phyloP scores from a whole-genome alignment of 2,797 vertebrate genomes.

The Halcyon leucocephala region DNA sequence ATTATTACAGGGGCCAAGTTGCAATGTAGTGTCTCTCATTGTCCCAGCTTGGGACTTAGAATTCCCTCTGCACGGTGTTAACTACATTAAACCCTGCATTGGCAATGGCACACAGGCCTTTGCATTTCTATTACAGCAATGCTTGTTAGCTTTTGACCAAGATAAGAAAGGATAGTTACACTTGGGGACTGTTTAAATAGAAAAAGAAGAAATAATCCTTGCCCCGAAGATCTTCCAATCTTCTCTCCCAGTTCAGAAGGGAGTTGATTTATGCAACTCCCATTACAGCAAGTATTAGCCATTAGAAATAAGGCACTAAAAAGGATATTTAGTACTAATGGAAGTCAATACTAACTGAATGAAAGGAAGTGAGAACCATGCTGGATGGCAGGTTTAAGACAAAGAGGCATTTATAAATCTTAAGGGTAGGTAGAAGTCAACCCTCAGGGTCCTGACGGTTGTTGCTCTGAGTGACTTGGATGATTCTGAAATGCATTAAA shows the following conservation, averaged over 20 bases:
- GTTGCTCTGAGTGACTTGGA: neutral
- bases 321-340: neutral
- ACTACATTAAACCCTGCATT: neutral
- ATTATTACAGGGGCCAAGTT: neutral
- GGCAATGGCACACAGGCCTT: neutral
- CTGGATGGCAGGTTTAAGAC: neutral
- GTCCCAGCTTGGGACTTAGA: neutral
- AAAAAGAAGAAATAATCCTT: neutral
- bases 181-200: neutral
- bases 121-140: neutral
- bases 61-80: neutral
- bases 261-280: neutral
- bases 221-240: neutral
- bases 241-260: neutral
- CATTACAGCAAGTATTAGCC: neutral
- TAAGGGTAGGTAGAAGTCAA: neutral
- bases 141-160: neutral
- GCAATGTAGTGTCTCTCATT: accelerated
- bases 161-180: neutral
- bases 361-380: neutral
- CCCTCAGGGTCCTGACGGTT: neutral
- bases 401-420: neutral
- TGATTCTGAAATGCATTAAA: neutral
- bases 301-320: neutral
- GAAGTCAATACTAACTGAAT: neutral